Conservation (phyloP, 2,113 vertebrate genomes). For the Lasiurus cinereus region DNA sequence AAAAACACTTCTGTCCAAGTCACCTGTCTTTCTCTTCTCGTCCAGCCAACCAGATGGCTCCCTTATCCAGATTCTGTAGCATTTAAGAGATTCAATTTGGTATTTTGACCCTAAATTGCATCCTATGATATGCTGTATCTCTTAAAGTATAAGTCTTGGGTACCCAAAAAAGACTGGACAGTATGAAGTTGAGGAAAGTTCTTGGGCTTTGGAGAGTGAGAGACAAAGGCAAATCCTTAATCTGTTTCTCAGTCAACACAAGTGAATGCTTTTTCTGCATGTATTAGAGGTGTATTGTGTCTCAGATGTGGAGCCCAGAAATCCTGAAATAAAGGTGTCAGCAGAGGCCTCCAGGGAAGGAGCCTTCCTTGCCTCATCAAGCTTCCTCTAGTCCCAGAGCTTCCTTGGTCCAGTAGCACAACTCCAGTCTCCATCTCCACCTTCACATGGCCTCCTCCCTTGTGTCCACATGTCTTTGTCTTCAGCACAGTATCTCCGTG, state of each 20-base stretch:
- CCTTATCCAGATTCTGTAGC: neutral
- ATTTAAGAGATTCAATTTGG: neutral
- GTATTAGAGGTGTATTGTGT: neutral
- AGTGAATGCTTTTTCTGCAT: neutral
- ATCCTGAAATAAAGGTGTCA: neutral
- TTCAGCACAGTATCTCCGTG: neutral
- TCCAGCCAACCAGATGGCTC: neutral
- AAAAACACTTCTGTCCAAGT: constrained; percentile 1
- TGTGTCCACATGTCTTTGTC: too few species aligned
- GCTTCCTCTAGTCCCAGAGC: neutral
- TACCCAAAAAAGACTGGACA: neutral
- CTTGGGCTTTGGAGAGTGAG: neutral
- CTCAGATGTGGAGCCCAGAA: neutral
- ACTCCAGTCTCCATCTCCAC: neutral
- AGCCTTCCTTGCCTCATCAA: neutral
- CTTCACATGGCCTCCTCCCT: neutral
- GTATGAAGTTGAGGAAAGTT: neutral
- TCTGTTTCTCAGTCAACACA: neutral
- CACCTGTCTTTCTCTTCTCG: neutral
- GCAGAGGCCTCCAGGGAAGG: neutral
- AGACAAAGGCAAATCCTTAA: neutral
- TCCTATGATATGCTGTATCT: neutral
- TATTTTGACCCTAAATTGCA: neutral
- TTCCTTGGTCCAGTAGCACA: neutral
- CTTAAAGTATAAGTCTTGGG: neutral